phyloP scores from a whole-genome alignment of 2,797 vertebrate species.

The Sebastes matsubarae region DNA sequence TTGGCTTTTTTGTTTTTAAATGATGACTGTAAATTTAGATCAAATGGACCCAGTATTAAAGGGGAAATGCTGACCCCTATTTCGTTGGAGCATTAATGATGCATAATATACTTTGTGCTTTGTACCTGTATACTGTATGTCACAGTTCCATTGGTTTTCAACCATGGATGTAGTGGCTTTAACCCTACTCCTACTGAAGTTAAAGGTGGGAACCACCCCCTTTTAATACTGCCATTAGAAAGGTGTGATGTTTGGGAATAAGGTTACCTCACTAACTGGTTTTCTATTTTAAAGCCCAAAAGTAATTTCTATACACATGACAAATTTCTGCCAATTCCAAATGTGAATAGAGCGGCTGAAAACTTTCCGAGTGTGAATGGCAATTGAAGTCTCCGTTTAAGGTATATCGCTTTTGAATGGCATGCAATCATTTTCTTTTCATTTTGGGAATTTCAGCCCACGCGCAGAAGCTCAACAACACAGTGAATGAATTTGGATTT shows the following conservation, averaged over 20 bases:
- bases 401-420: not conserved
- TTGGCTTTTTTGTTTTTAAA: not conserved
- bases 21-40: not conserved
- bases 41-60: fast-evolving
- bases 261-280: not conserved
- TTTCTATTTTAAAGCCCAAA: not conserved
- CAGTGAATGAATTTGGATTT: not conserved
- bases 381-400: not conserved
- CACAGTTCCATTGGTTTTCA: not conserved
- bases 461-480: not conserved
- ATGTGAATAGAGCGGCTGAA: not conserved
- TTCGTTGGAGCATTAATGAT: not conserved
- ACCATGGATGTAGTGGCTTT: not conserved
- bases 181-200: not conserved
- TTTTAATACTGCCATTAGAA: not conserved
- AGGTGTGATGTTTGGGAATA: not conserved
- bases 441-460: not conserved
- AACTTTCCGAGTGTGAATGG: not conserved
- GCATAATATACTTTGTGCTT: no score
- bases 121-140: not conserved
- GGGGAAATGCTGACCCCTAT: not conserved
- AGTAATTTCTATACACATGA: not conserved
- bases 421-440: not conserved
- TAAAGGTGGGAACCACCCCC: not conserved
- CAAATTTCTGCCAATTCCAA: not conserved